Conservation (phyloP, 2,797 vertebrate genomes). For the Cyclura pinguis region DNA sequence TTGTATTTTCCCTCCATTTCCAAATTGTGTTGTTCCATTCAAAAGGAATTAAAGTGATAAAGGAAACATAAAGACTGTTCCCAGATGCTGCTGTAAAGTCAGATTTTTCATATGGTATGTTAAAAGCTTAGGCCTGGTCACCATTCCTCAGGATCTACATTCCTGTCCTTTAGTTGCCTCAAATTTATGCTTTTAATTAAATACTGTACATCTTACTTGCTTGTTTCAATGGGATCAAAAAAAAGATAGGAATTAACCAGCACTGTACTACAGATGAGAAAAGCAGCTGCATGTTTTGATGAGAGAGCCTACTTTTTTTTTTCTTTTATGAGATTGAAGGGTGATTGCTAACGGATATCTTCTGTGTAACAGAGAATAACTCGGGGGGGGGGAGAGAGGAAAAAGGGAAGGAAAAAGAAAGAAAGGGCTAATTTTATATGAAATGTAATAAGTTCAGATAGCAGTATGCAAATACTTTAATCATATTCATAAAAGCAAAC, state of each 20-base stretch:
- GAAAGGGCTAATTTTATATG: neutral
- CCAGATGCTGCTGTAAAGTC: slow-evolving; percentile 69
- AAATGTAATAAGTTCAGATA: neutral
- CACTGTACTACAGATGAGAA: accelerated
- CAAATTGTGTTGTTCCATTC: slow-evolving; percentile 60
- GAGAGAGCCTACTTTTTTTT: neutral
- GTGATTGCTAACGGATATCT: slow-evolving; percentile 1
- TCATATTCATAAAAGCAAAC: neutral
- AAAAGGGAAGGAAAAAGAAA: neutral
- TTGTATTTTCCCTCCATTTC: slow-evolving; percentile 67
- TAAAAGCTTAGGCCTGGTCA: slow-evolving; percentile 57
- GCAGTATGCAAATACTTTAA: neutral
- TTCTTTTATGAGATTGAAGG: neutral
- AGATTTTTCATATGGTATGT: slow-evolving; percentile 61
- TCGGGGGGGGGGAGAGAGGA: neutral
- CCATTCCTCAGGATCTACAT: slow-evolving; percentile 51
- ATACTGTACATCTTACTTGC: slow-evolving; percentile 42
- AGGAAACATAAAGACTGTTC: slow-evolving; percentile 62
- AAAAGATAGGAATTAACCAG: slow-evolving; percentile 26
- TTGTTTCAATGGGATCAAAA: slow-evolving; percentile 51
- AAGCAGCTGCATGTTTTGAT: neutral
- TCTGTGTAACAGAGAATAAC: neutral
- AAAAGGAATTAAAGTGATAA: slow-evolving; percentile 74
- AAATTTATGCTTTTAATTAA: slow-evolving; percentile 66
- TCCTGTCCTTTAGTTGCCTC: slow-evolving; percentile 43